Evolutionary conservation across 2,113 vertebrate species (phyloP), one percentile per base, ranked within the genome.

Genomic region (Pelecanus crispus): DNA sequence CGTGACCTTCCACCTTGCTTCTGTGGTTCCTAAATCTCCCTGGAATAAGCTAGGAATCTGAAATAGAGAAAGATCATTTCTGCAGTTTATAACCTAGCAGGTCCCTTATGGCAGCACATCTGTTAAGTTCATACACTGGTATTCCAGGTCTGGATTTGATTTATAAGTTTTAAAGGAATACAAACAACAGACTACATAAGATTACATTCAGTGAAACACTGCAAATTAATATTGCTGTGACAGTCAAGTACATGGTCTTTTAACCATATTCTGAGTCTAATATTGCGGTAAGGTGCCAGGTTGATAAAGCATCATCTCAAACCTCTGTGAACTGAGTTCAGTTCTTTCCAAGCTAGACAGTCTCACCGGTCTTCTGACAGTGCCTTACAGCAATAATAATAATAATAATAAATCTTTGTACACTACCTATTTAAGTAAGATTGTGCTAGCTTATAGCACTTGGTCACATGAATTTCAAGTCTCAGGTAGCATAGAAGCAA

Each of bases 21-120:
- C 63, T 80, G 88, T 61, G 78, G 66, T 87, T 95, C 61, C n/a
- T 72, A 82, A 86, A 92, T 85, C 97, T 96, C 94, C 92, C 84
- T 55, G 97, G 96, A 95, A 97, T 72, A 71, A 95, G 83, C 75
- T 74, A 79, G 19, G 72, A 91, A 93, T 95, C 90, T 79, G 77
- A 94, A 93, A 96, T 61, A 97, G 90, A 96, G 96, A 97, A 96
- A 96, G 92, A 92, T 93, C 72, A 96, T 97, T 97, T 96, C 95
- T 97, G 95, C 90, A 96, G 95, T 94, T 97, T 97, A 93, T 96
- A 96, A 97, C 91, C 92, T 92, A 95, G 94, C 78, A 82, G 86
- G 94, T 97, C 96, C 95, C 97, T 97, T 79, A 97, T 86, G 97
- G 97, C 93, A 95, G 90, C 95, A 90, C 96, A 97, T 97, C 97